A percentile compares a stretch with the other conserved stretches of the same genome.
phyloP scores from a whole-genome alignment of 2,888 invertebrate genomes.

The Drosophila falleni region DNA sequence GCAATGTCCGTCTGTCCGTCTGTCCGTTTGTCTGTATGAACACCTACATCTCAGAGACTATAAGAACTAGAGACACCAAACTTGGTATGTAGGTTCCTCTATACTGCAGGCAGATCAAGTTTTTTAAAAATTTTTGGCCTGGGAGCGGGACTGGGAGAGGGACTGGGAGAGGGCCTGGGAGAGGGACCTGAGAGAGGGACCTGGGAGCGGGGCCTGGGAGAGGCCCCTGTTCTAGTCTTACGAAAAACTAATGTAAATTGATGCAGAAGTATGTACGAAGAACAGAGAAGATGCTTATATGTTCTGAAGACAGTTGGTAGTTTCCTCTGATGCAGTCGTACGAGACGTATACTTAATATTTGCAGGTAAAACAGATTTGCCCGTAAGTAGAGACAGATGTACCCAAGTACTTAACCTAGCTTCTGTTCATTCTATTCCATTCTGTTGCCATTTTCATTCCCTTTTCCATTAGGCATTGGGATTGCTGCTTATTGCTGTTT shows the following conservation, averaged over 20 bases:
- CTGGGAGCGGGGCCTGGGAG: no score
- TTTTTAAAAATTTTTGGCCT: no score
- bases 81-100: no score
- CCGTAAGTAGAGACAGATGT: conserved; percentile 22
- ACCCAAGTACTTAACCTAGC: conserved; percentile 36
- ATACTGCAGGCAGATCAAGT: no score
- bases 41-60: no score
- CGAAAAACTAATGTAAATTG: neutral
- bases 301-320: no score
- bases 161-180: no score
- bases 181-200: no score
- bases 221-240: neutral
- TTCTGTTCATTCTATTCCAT: conserved; percentile 25
- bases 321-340: neutral
- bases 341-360: conserved; percentile 10
- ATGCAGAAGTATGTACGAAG: neutral
- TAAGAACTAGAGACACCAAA: no score
- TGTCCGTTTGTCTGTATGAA: no score
- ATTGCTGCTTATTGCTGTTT: conserved; percentile 76
- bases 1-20: no score
- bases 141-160: no score
- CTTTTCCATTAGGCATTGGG: conserved; percentile 27
- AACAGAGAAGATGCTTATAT: neutral
- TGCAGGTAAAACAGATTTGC: conserved; percentile 28
- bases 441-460: conserved; percentile 4